These are phyloP conservation scores for Tetragonula clypearis DNA, from an alignment of 1,140 invertebrate species.

Conservation along the genomic window DNA sequence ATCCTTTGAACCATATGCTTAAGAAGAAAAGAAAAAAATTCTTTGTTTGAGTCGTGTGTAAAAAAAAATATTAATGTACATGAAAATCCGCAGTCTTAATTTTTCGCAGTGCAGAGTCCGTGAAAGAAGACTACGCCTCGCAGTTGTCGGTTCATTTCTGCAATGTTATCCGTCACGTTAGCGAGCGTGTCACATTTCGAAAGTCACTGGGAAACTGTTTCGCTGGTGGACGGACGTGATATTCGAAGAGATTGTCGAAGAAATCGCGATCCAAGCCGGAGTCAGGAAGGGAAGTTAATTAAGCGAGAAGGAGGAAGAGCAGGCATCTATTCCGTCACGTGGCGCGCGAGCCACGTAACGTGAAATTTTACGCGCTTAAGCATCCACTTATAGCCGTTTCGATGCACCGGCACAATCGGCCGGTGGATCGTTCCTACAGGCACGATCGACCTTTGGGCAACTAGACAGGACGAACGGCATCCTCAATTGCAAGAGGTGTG, in stretches of 20 bases:
- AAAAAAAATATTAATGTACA: too few relatives aligned
- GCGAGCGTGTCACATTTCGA: slow-evolving; percentile 34
- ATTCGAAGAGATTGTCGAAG: background rate
- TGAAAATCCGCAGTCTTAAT: too few relatives aligned
- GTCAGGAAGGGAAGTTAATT: slow-evolving; percentile 24
- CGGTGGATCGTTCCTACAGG: slow-evolving; percentile 21
- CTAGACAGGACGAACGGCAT: slow-evolving; percentile 62
- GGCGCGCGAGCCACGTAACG: slow-evolving; percentile 3
- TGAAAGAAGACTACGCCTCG: background rate
- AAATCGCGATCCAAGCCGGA: background rate
- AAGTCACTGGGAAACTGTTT: slow-evolving; percentile 3
- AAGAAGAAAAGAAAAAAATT: too few relatives aligned
- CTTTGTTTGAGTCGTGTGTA: too few relatives aligned
- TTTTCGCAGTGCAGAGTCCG: background rate
- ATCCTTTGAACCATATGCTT: too few relatives aligned
- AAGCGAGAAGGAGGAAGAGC: slow-evolving; percentile 1
- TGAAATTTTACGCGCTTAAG: slow-evolving; percentile 30
- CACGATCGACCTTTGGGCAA: slow-evolving; percentile 65
- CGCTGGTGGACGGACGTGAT: too few relatives aligned
- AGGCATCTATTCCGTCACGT: background rate
- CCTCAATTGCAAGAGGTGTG: slow-evolving; percentile 66
- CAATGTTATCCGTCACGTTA: slow-evolving; percentile 12
- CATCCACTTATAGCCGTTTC: slow-evolving; percentile 39
- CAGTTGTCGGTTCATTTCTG: background rate
- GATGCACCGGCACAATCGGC: slow-evolving; percentile 34